Evolutionary conservation across 2,113 vertebrate species (phyloP), one percentile per base, ranked within the genome.

Genomic region (Athene cunicularia): DNA sequence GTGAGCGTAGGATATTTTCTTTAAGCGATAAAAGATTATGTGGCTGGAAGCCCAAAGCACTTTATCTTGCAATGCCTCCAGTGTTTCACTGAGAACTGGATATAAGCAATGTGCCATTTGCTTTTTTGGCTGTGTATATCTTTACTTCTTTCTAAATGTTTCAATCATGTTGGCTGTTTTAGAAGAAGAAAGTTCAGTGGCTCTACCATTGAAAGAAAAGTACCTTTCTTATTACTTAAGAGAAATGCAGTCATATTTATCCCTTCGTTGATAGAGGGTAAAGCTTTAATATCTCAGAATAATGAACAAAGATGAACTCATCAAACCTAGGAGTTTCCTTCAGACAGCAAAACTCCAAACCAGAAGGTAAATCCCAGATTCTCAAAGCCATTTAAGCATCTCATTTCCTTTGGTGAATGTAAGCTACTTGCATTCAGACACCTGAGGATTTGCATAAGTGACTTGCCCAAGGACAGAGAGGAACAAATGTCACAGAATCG

Each of bases 31-130:
- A 96, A 96, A 96, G 94, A 95, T 94, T 76, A 84, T 88, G 86
- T 87, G 84, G 91, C 93, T 95, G 89, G 84, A 96, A 96, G 95
- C 95, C 96, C 94, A 82, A 97, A 97, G 94, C 96, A 96, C 94
- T 97, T 97, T 96, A 96, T 94, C 95, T 90, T 95, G 92, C 0
- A 3, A 92, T 88, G 88, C 90, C 72, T 94, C 92, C 95, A 88
- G 85, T 94, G 91, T 77, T 96, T 96, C 77, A 23, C 85, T 64
- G 94, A 80, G 93, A 72, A 64, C 92, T 94, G 95, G 91, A 95
- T 87, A 87, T 41, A 79, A 97, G 93, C 93, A 94, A 90, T 1
- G 47, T 95, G 91, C 94, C 96, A 95, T 93, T 96, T 94, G 82
- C 68, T 95, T 95, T 95, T 95, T 91, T 93, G 89, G 92, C 90